Base-by-base conservation (phyloP, 1,140 invertebrate species). In the Maniola jurtina region DNA sequence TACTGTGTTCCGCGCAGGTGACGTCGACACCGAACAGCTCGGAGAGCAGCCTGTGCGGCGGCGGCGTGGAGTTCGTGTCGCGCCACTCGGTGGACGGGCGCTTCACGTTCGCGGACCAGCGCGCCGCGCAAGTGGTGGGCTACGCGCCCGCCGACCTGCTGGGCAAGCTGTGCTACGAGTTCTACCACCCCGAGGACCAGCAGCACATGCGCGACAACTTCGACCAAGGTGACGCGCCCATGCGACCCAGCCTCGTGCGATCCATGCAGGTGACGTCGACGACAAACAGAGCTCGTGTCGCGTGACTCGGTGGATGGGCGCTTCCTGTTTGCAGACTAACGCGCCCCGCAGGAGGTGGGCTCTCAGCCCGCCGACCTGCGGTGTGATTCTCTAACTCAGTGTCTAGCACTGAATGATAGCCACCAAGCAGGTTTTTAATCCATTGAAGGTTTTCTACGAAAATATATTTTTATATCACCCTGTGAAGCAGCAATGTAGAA, bases 101-200 rank as follows among this genome's bases (percentile, higher is more conserved):
- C 88, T 99, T 99, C 87, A 97, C 98, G n/a, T 99, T 99, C 92
- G 97, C 99, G 16, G 98, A 99, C 90, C 98, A 99, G 89, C 95
- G 98, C 76, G 98, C 99, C 14, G 94, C 97, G 66, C 94, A 94
- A 63, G 93, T 99, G 66, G 92, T 99, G 36, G 98, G 97, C 11
- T 98, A 99, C 88, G 95, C 96, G 47, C 97, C 98, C 7, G 96
- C 97, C 16, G 98, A 99, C 86, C 92, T 99, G 67, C 92, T 99
- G 35, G 98, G 97, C 35, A 99, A 99, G 88, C 95, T 96, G 33
- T 98, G 97, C 86, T 99, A 98, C 84, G 98, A 99, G 71, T 99
- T 98, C 86, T 98, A 98, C 83, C 98, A 99, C 86, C 96, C 96
- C 0, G 98, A 99, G 81, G 98, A 99, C 91, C 95, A 97, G 79